Percentiles rank a stretch among this genome's conserved stretches.
Conservation (phyloP, 2,888 invertebrate species). For the Pheosia gnoma region DNA sequence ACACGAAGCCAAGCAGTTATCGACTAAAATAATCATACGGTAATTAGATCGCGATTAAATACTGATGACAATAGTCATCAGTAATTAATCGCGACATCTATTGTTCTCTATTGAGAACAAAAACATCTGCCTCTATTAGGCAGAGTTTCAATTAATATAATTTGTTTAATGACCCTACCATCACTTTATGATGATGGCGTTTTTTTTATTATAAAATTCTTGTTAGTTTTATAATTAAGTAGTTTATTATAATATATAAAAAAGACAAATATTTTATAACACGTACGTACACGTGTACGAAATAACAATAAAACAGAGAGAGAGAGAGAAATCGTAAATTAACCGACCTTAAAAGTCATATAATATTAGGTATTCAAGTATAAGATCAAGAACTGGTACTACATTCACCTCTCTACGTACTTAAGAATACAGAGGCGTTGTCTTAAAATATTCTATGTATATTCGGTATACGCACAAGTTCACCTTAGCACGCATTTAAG, state of each 20-base stretch:
- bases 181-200: too few species aligned
- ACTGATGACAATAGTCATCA: neutral
- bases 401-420: neutral
- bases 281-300: neutral
- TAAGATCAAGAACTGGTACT: neutral
- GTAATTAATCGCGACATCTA: too few species aligned
- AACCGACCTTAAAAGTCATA: too few species aligned
- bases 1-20: slow-evolving; percentile 36
- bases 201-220: too few species aligned
- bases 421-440: slow-evolving; percentile 55
- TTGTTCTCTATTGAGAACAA: neutral
- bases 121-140: neutral
- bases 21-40: slow-evolving; percentile 21
- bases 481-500: slow-evolving; percentile 66
- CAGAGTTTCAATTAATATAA: neutral
- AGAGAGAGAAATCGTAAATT: too few species aligned
- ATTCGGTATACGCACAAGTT: slow-evolving; percentile 56
- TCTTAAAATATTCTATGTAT: slow-evolving; percentile 49
- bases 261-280: neutral
- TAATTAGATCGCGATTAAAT: neutral
- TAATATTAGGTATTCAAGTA: neutral
- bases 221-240: neutral
- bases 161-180: neutral
- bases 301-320: too few species aligned
- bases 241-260: too few species aligned